Percentiles rank a stretch among this genome's conserved stretches.
phyloP scores from a whole-genome alignment of 1,140 invertebrate genomes.

The Xylocopa sonorina region DNA sequence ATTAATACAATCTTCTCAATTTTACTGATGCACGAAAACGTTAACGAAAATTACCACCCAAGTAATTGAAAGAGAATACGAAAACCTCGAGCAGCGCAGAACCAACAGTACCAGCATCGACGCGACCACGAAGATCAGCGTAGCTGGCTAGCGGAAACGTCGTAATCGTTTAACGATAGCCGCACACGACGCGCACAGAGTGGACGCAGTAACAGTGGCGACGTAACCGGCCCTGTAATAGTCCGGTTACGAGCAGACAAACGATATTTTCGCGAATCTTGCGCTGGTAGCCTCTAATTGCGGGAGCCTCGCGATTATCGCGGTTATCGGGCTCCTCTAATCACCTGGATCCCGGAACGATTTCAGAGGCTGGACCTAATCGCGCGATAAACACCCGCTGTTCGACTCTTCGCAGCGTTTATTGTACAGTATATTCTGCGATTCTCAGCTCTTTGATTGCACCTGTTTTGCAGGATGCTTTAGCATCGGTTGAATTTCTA shows the following conservation, averaged over 20 bases:
- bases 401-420: neutral
- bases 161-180: slow-evolving; percentile 12
- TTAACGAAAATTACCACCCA: too few relatives aligned
- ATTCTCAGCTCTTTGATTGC: too few relatives aligned
- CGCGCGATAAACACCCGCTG: neutral
- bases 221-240: slow-evolving; percentile 33
- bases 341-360: slow-evolving; percentile 1
- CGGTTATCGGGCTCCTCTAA: slow-evolving; percentile 38
- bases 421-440: neutral
- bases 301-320: slow-evolving; percentile 28
- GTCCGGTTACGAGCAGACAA: slow-evolving; percentile 44
- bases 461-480: too few relatives aligned
- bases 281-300: slow-evolving; percentile 45
- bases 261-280: slow-evolving; percentile 53
- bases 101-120: neutral
- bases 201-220: slow-evolving; percentile 1
- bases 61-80: neutral
- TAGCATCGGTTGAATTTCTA: too few relatives aligned
- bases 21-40: too few relatives aligned
- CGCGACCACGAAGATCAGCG: too few relatives aligned
- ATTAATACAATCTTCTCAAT: too few relatives aligned
- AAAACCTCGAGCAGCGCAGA: fast-evolving
- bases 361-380: slow-evolving; percentile 28
- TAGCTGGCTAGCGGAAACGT: neutral
- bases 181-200: neutral